These are phyloP conservation scores for Macrochelys suwanniensis DNA, from an alignment of 2,797 vertebrate species.

Conservation along the genomic window DNA sequence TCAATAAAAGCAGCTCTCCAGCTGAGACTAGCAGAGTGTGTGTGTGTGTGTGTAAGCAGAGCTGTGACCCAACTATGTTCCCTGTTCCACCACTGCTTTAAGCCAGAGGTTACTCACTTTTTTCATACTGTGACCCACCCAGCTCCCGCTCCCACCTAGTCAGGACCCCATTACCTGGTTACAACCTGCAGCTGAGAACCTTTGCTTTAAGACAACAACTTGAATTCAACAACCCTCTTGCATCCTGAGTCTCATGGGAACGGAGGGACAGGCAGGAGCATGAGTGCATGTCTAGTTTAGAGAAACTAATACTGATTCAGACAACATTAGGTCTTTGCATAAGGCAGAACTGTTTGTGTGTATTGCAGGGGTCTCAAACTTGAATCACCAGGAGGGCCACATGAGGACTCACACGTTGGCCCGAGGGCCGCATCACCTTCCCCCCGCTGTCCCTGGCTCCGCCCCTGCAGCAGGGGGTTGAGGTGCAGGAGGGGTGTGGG, in stretches of 20 bases:
- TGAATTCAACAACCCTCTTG: background rate
- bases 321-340: background rate
- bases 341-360: background rate
- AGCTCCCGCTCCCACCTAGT: accelerated
- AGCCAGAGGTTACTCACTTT: background rate
- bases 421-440: too few relatives aligned
- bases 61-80: background rate
- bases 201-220: background rate
- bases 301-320: constrained; percentile 13
- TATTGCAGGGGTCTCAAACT: background rate
- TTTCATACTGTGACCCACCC: background rate
- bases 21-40: background rate
- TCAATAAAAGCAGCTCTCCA: background rate
- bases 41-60: background rate
- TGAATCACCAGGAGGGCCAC: too few relatives aligned
- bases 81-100: background rate
- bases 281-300: background rate
- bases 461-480: too few relatives aligned
- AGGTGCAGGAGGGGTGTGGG: too few relatives aligned
- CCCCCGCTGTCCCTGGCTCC: too few relatives aligned
- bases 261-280: background rate
- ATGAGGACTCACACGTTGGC: too few relatives aligned
- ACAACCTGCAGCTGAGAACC: background rate
- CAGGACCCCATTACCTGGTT: background rate
- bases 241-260: background rate